Evolutionary conservation across 2,888 invertebrate genomes (phyloP).

Genomic region (Zhengitettix transpicula): DNA sequence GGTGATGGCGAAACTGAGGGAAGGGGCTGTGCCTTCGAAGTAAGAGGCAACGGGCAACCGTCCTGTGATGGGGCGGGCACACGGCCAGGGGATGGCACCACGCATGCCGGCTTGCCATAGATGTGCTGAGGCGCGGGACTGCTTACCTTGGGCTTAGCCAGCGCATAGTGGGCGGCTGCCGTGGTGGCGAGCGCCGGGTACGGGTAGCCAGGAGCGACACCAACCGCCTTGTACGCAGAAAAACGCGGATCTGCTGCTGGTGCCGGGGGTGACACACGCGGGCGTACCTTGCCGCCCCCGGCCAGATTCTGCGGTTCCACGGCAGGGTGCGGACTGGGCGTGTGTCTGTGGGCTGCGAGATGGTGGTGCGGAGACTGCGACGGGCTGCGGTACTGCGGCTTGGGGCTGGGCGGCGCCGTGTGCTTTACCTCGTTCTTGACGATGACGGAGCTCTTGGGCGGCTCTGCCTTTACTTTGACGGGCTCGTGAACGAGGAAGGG

Average conservation of each 20-base stretch:
- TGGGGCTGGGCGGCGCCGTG: constrained; percentile 32
- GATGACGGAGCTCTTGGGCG: constrained; percentile 42
- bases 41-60: constrained; percentile 35
- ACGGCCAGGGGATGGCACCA: neutral
- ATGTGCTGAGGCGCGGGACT: constrained; percentile 63
- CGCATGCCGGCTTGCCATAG: constrained; percentile 37
- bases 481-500: no score
- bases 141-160: constrained; percentile 45
- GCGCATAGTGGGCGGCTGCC: constrained; percentile 28
- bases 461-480: no score
- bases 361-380: constrained; percentile 31
- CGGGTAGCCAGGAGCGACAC: constrained; percentile 17
- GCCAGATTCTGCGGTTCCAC: constrained; percentile 8
- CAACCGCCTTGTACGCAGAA: no score
- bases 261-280: no score
- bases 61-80: neutral
- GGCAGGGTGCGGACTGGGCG: constrained; percentile 10
- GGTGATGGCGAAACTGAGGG: constrained; percentile 31
- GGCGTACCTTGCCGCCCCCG: no score
- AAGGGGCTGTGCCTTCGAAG: constrained; percentile 34
- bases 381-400: constrained; percentile 23
- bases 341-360: constrained; percentile 25
- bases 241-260: no score
- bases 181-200: constrained; percentile 29
- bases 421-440: constrained; percentile 57